Evolutionary conservation across 2,113 vertebrate genomes (phyloP).

Genomic region (mouse (Mus musculus)): DNA sequence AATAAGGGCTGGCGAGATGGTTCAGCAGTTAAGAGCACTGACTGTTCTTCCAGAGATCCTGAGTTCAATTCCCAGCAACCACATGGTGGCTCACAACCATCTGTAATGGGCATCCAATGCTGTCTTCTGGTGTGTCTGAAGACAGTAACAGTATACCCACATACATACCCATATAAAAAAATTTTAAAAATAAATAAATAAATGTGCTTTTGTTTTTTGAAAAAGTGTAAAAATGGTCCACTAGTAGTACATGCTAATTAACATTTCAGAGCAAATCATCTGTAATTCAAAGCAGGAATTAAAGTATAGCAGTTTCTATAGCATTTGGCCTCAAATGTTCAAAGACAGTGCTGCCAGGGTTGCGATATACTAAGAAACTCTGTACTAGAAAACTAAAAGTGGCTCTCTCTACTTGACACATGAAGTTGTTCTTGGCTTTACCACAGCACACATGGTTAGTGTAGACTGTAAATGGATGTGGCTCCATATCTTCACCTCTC

Average conservation of each 20-base stretch:
- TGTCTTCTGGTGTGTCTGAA: too few species aligned
- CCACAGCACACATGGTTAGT: slow-evolving; percentile 61
- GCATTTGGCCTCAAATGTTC: slow-evolving; percentile 54
- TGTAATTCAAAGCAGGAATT: slow-evolving; percentile 62
- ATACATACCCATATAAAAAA: too few species aligned
- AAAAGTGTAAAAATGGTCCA: slow-evolving; percentile 16
- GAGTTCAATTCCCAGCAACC: too few species aligned
- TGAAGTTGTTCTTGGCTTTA: slow-evolving; percentile 65
- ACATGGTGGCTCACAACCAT: too few species aligned
- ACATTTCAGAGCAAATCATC: slow-evolving; percentile 34
- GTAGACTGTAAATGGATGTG: slow-evolving; percentile 58
- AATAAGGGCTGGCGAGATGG: too few species aligned
- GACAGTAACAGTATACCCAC: too few species aligned
- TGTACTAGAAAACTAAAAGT: slow-evolving; percentile 42
- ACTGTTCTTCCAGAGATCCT: too few species aligned
- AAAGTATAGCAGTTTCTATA: background rate
- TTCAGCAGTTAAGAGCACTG: too few species aligned
- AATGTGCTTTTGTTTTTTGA: slow-evolving; percentile 25
- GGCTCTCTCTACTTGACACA: slow-evolving; percentile 37
- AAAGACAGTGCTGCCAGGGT: slow-evolving; percentile 35
- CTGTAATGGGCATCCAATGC: too few species aligned
- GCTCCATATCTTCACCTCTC: slow-evolving; percentile 67
- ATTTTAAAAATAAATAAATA: background rate
- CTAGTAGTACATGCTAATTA: slow-evolving; percentile 15
- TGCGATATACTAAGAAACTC: background rate